Conservation (phyloP, 1,140 invertebrate species). For the Camponotus vicinus region DNA sequence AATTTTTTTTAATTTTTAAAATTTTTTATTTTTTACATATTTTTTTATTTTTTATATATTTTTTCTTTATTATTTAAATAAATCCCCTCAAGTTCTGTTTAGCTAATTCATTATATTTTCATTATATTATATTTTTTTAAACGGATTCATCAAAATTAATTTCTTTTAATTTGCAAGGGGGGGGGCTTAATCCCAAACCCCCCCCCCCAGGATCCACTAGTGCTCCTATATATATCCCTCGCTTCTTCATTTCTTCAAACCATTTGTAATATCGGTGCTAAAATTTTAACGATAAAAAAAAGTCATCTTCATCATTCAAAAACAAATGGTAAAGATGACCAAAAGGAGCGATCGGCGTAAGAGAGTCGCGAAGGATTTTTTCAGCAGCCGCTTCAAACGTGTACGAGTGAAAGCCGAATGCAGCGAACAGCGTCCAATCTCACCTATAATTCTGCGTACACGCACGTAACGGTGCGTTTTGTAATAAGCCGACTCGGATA, state of each 20-base stretch:
- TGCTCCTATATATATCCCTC: neutral
- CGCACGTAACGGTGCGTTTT: constrained; percentile 65
- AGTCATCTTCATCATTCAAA: neutral
- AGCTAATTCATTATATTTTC: no score
- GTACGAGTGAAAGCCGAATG: constrained; percentile 59
- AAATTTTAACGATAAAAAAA: neutral
- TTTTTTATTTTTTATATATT: no score
- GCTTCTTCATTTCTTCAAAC: neutral
- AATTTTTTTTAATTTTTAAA: no score
- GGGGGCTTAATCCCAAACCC: no score
- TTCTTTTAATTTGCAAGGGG: no score
- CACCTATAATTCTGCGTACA: constrained; percentile 60
- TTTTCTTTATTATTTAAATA: no score
- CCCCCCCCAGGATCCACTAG: no score
- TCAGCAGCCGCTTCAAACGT: constrained; percentile 5
- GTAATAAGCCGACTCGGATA: constrained; percentile 36
- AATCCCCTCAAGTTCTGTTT: no score
- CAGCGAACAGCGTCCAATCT: constrained; percentile 1
- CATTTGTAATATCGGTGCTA: neutral
- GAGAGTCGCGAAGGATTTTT: constrained; percentile 42
- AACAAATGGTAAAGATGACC: neutral
- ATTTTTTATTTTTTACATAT: no score
- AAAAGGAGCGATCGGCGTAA: neutral
- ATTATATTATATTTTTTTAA: no score
- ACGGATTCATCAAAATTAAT: no score